Base-by-base conservation (phyloP, 2,113 vertebrate species). In the Atrichornis clamosus region DNA sequence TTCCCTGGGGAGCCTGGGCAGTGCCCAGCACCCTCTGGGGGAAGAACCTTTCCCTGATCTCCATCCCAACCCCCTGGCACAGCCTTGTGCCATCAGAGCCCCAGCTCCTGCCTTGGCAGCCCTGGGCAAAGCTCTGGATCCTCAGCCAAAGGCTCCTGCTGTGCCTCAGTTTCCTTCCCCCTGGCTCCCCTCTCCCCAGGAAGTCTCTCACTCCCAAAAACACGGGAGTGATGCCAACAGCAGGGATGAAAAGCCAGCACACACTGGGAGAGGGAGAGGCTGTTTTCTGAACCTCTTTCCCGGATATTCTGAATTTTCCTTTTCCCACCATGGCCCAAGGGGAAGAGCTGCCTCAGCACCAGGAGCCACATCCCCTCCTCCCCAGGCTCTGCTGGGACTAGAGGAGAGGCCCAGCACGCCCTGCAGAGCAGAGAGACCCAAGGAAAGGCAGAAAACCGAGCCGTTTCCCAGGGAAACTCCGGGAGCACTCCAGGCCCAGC, bases 1-100 rank as follows among this genome's bases (percentile, higher is more conserved):
- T 70, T 55, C 85, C 74, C 85, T 70, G 84, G 84, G 74, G 23
- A 87, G 64, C 84, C 84, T 62, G 74, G 39, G 23, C 84, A 87
- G 64, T 78, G 84, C 74, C 53, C 55, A 77, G 27, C 63, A 60
- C 0, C 73, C 37, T 60, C 35, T 53, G 72, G 72, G 83, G 44
- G 32, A 86, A 59, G 62, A 86, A 67, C 72, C 62, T 68, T 77
- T 9, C 63, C 64, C 74, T 69, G 46, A 28, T 22, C 4, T 63
- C 74, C 65, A 55, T 7, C 8, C 58, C 56, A 27, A 41, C 4
- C 3, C 56, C 58, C 49, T 55, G 56, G 1, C 75, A 35, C 30
- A 63, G 20, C 56, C 63, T 8, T 39, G 17, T 46, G 49, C 6
- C 27, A 1, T 6, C 18, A 19, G 12, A 82, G 55, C 81, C 58